Evolutionary conservation across 1,140 invertebrate genomes (phyloP).

Genomic region (Meteorus sp.): DNA sequence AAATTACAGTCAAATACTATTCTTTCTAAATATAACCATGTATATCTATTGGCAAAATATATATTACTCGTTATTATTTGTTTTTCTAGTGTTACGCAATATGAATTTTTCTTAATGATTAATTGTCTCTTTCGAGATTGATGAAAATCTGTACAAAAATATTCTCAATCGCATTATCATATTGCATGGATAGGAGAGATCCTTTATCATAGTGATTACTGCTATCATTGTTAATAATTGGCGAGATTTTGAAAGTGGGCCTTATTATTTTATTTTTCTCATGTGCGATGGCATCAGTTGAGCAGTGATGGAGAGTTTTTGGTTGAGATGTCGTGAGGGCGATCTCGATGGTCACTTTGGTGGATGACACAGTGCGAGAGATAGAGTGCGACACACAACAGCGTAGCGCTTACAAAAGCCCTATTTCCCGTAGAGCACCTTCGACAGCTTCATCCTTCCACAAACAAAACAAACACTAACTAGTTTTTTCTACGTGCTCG

Average conservation of each 20-base stretch:
- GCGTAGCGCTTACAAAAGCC: conserved; percentile 67
- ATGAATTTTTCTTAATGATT: neutral
- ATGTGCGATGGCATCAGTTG: conserved; percentile 42
- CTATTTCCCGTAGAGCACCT: conserved; percentile 79
- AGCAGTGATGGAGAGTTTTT: conserved; percentile 34
- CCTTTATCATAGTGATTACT: neutral
- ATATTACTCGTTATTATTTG: conserved; percentile 20
- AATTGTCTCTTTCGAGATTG: conserved; percentile 27
- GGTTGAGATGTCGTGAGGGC: conserved; percentile 35
- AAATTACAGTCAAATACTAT: conserved; percentile 17
- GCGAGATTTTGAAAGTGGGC: neutral
- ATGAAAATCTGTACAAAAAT: conserved; percentile 35
- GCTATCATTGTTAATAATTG: too few relatives aligned
- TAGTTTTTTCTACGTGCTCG: conserved; percentile 43
- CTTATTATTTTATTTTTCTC: conserved; percentile 8
- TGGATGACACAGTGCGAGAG: too few relatives aligned
- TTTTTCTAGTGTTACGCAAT: conserved; percentile 8
- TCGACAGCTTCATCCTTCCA: conserved; percentile 80
- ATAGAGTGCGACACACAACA: conserved; percentile 39
- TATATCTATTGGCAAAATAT: conserved; percentile 29
- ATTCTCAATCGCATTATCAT: conserved; percentile 20
- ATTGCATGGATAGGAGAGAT: neutral
- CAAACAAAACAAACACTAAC: conserved; percentile 57
- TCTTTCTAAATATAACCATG: conserved; percentile 15
- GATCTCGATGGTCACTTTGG: conserved; percentile 38